Evolutionary conservation across 1,140 invertebrate genomes (phyloP).

Genomic region (Neomicropteryx cornuta): DNA sequence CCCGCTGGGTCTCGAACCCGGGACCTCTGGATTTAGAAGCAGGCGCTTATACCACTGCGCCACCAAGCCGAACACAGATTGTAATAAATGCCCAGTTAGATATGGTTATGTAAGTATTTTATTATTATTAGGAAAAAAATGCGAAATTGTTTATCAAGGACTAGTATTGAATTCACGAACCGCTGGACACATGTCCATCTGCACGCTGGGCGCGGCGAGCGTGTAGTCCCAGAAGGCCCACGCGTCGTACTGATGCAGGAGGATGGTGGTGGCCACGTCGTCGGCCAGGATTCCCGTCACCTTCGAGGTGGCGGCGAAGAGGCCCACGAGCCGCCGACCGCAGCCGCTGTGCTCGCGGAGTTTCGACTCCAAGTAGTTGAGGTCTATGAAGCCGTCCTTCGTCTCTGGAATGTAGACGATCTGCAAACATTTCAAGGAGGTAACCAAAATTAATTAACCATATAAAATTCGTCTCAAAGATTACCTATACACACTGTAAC

Average conservation of each 20-base stretch:
- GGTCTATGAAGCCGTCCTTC: conserved; percentile 65
- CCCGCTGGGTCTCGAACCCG: too few species aligned
- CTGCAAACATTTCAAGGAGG: conserved; percentile 33
- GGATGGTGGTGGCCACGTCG: conserved; percentile 68
- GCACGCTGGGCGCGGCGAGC: conserved; percentile 67
- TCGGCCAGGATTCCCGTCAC: conserved; percentile 81
- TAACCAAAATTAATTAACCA: conserved; percentile 5
- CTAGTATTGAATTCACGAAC: conserved; percentile 28
- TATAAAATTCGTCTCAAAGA: too few species aligned
- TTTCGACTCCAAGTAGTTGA: conserved; percentile 62
- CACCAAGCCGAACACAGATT: too few species aligned
- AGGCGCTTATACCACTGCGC: too few species aligned
- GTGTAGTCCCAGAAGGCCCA: conserved; percentile 88
- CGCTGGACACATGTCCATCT: conserved; percentile 78
- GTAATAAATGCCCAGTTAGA: too few species aligned
- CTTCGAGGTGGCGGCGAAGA: conserved; percentile 80
- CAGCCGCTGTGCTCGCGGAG: conserved; percentile 48
- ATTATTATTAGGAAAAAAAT: too few species aligned
- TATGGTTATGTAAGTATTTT: too few species aligned
- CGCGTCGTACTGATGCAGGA: conserved; percentile 74
- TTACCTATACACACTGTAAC: too few species aligned
- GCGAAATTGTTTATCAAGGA: conserved; percentile 18
- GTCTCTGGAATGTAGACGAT: conserved; percentile 68
- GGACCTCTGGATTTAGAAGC: too few species aligned
- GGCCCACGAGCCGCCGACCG: conserved; percentile 62